These are phyloP conservation scores for Eumaeus atala DNA, from an alignment of 1,140 invertebrate genomes.

Conservation along the genomic window DNA sequence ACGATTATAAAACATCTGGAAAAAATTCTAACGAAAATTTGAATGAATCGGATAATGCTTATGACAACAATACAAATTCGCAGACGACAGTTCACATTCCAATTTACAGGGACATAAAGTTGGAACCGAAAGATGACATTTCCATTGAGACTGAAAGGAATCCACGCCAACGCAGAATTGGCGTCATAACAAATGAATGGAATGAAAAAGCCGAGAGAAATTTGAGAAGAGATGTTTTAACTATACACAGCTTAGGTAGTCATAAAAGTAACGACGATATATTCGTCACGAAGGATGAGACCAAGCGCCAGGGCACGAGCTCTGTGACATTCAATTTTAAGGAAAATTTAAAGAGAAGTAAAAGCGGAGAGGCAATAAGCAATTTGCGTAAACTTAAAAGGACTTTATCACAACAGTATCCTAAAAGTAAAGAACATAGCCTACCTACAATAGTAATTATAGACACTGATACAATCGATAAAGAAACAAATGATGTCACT, in stretches of 20 bases:
- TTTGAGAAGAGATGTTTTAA: conserved; percentile 43
- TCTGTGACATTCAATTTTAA: conserved; percentile 19
- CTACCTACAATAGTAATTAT: conserved; percentile 31
- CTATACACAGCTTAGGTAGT: conserved; percentile 35
- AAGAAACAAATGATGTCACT: conserved; percentile 30
- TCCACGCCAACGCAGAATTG: conserved; percentile 37
- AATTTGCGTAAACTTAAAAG: conserved; percentile 34
- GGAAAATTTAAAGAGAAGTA: conserved; percentile 17
- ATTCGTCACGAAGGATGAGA: conserved; percentile 18
- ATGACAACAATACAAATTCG: conserved; percentile 11
- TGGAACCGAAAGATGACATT: conserved; percentile 21
- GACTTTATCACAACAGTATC: conserved; percentile 23
- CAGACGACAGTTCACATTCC: conserved; percentile 29
- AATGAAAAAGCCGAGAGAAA: conserved; percentile 31
- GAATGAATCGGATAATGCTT: conserved; percentile 17
- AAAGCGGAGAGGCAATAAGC: conserved; percentile 20
- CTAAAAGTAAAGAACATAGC: conserved; percentile 17
- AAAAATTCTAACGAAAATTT: conserved; percentile 33
- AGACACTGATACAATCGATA: conserved; percentile 16
- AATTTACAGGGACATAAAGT: conserved; percentile 30
- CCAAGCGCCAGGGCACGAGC: conserved; percentile 21
- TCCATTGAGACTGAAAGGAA: conserved; percentile 17
- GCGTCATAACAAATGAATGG: conserved; percentile 32
- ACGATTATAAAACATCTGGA: conserved; percentile 32
- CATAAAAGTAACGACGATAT: conserved; percentile 43